Evolutionary conservation across 2,113 vertebrate species (phyloP).

Genomic region (Recurvirostra avosetta): DNA sequence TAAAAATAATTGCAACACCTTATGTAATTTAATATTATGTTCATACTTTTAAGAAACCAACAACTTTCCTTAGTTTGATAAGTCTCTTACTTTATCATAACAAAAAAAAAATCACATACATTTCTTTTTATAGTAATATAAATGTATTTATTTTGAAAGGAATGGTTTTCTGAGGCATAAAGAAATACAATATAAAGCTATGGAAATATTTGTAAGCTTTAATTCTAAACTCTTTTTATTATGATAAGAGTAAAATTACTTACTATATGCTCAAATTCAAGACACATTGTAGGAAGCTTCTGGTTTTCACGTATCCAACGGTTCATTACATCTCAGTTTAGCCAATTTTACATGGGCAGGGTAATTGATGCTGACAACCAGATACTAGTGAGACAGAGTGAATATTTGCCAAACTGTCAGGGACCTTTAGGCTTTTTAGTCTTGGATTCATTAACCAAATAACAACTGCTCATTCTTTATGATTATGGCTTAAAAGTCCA

Average conservation of each 20-base stretch:
- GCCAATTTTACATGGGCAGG: not conserved
- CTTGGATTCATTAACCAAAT: not conserved
- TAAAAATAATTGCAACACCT: conserved; percentile 65
- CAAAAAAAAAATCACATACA: not conserved
- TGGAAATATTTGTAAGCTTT: not conserved
- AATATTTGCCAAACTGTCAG: not conserved
- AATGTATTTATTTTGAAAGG: not conserved
- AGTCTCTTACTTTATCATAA: conserved; percentile 9
- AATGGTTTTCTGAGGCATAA: not conserved
- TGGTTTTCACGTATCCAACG: not conserved
- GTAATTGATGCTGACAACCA: not conserved
- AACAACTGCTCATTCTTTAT: not conserved
- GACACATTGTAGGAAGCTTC: not conserved
- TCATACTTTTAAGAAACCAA: not conserved
- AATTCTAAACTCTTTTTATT: not conserved
- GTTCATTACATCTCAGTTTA: not conserved
- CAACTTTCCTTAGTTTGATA: not conserved
- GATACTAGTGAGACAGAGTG: not conserved
- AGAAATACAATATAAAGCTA: not conserved
- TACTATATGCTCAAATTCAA: not conserved
- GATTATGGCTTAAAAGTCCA: not conserved
- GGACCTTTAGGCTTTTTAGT: not conserved
- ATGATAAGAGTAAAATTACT: not conserved
- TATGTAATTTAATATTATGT: not conserved
- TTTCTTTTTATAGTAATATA: conserved; percentile 8